Conservation (phyloP, 2,113 vertebrate genomes). For the Sitta europaea region DNA sequence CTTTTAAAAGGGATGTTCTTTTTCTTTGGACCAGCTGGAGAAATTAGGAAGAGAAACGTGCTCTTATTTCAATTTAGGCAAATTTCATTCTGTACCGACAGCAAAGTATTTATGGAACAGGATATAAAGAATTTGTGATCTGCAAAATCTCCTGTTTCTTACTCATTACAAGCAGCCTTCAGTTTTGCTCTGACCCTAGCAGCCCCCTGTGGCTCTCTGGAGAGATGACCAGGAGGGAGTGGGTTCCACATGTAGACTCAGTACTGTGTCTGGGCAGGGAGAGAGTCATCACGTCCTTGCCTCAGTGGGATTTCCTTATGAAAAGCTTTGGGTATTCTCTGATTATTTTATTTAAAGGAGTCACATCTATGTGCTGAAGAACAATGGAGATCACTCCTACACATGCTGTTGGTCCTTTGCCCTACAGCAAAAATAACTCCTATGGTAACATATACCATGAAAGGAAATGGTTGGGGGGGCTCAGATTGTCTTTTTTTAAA, state of each 20-base stretch:
- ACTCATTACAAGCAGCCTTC: background rate
- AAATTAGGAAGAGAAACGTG: background rate
- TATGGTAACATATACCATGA: fast-evolving
- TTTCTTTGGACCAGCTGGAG: background rate
- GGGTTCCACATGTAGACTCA: fast-evolving
- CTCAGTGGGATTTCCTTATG: background rate
- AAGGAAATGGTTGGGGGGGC: background rate
- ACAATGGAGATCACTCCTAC: background rate
- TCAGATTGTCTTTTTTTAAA: background rate
- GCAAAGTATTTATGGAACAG: background rate
- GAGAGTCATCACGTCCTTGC: fast-evolving
- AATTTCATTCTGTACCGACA: background rate
- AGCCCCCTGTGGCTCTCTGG: fast-evolving
- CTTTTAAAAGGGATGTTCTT: background rate
- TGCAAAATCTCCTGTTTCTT: background rate
- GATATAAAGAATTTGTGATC: background rate
- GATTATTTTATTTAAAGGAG: background rate
- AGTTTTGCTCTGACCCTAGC: background rate
- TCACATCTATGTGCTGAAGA: background rate
- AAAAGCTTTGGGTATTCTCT: background rate
- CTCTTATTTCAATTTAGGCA: background rate
- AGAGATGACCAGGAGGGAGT: background rate
- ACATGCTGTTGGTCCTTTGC: background rate
- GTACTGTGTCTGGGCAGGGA: background rate
- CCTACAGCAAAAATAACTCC: background rate